Base-by-base conservation (phyloP, 92 coral and sea anemone species). In the Anthopleura xanthogrammica region DNA sequence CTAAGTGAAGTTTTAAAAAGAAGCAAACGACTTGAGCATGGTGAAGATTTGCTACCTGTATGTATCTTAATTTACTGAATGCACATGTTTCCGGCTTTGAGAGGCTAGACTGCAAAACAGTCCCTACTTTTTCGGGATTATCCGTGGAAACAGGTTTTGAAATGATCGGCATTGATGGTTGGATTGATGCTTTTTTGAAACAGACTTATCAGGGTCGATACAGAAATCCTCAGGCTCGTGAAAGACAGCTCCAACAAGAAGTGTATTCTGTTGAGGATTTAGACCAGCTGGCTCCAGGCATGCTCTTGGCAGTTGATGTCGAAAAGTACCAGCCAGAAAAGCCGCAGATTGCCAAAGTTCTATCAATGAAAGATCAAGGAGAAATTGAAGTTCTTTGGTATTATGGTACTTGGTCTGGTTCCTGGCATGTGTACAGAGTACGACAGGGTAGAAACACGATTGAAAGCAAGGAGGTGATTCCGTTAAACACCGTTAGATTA, bases 41-140 rank as follows among this genome's bases (percentile, higher is more conserved):
- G 90, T 7, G 88, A 76, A 9, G 88, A 88, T 12, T 76, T 90
- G 19, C 29, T 90, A 3, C 90, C 87, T 46, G 88, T 90, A 74
- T 48, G 88, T 54, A 57, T 17, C 29, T 7, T 62, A 29, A 29
- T 29, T 29, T 29, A 29, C 36, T 29, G 36, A 29, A 29, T 29
- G 36, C 36, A 29, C 36, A 29, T 29, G 36, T 29, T 29, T 29
- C 36, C 36, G 36, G 36, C 36, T 29, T 29, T 29, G 36, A 29
- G 36, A 29, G 36, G 36, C 36, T 42, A 24, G 8, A 77, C 60
- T 77, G 0, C 22, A 23, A 50, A 24, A 77, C 79, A 20, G 55
- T 24, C 46, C 39, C 12, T 40, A 42, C 48, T 73, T 42, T 23
- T 42, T 12, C 5, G 36, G 36, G 36, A 29, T 29, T 29, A 29